Base-by-base conservation (phyloP, 92 coral and sea anemone genomes). In the Zoanthus sociatus region DNA sequence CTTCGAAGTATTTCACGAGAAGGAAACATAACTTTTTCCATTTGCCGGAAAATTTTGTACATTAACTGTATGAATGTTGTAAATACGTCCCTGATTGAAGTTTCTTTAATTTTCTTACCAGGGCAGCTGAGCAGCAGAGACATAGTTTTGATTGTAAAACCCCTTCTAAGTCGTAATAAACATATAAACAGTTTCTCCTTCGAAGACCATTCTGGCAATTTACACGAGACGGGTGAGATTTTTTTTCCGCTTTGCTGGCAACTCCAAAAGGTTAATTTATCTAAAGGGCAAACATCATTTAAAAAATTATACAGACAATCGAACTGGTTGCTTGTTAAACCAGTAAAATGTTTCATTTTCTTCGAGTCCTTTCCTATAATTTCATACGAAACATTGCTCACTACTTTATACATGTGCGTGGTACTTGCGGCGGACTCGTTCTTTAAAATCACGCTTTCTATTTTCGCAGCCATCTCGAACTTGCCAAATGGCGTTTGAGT, bases 61-160 rank as follows among this genome's bases (percentile, higher is more conserved):
- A 46, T 70, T 33, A 89, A 17, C 82, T 89, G 88, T 55, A 89
- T 92, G 69, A 50, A 89, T 3, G 90, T 89, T 3, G 91, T 68
- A 74, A 83, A 87, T 12, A 88, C 54, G 9, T 46, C 47, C 70
- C 88, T 86, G 33, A 92, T 63, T 21, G 74, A 18, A 17, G 94
- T 84, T 78, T 88, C 89, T 5, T 76, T 58, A 20, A 88, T 83
- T 75, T 37, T 16, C 84, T 78, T 89, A 18, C 86, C 89, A 48
- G 92, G 92, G 17, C 85, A 56, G 74, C 92, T 87, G 60, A 92
- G 67, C 12, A 92, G 75, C 73, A 79, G 48, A 32, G 94, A 67
- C 70, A 92, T 26, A 32, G 94, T 86, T 84, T 89, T 74, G 6
- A 89, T 72, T 5, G 92, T 74, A 78, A 91, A 88, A 11, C 89